These are phyloP conservation scores for Valencia hispanica DNA, from an alignment of 2,797 vertebrate species.

Conservation along the genomic window DNA sequence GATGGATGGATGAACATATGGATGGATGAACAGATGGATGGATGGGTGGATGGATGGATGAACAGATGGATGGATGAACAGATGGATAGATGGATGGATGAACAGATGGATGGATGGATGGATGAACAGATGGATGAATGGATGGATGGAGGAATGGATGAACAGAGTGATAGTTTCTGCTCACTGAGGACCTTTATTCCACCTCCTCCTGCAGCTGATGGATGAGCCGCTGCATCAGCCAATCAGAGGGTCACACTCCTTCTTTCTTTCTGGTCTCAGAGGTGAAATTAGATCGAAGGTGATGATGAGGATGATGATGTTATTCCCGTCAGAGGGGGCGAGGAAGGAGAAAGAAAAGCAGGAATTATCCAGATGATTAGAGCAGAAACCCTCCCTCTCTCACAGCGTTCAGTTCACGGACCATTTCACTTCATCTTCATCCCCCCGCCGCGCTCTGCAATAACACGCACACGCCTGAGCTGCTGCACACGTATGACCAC, in stretches of 20 bases:
- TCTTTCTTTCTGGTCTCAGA: background rate
- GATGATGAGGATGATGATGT: conserved; percentile 2
- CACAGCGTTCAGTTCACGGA: conserved; percentile 29
- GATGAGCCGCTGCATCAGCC: background rate
- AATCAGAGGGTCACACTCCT: background rate
- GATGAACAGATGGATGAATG: too few species aligned
- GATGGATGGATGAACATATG: too few species aligned
- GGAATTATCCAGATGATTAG: conserved; percentile 26
- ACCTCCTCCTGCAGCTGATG: too few species aligned
- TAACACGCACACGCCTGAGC: conserved; percentile 4
- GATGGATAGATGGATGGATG: too few species aligned
- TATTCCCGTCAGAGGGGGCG: background rate
- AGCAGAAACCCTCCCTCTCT: background rate
- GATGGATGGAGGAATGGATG: too few species aligned
- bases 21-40: too few species aligned
- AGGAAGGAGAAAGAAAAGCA: conserved; percentile 9
- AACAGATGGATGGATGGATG: too few species aligned
- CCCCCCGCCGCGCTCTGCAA: conserved; percentile 29
- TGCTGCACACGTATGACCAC: background rate
- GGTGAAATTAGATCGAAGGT: background rate
- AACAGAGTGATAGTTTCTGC: too few species aligned
- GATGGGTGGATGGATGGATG: too few species aligned
- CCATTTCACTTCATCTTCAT: conserved; percentile 42
- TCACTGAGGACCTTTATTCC: too few species aligned
- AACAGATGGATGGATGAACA: too few species aligned